Evolutionary conservation across 64 coral and sea anemone species (phyloP).

Genomic region (Hydrozoanthus tunicans): DNA sequence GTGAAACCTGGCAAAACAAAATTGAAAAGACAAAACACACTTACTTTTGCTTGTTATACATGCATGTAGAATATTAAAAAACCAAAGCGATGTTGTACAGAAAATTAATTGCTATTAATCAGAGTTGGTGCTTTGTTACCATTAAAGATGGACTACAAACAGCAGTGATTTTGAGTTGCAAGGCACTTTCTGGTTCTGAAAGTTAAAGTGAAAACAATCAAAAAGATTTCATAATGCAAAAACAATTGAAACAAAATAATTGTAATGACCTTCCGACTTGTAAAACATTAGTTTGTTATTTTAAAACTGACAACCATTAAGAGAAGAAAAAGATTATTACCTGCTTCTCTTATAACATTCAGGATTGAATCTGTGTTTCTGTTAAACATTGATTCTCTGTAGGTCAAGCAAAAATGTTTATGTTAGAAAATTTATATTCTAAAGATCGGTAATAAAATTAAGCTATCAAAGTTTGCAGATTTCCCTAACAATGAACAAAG

Average conservation of each 20-base stretch:
- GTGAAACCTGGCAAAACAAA: constrained; percentile 39
- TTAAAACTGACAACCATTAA: not conserved
- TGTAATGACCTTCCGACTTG: not conserved
- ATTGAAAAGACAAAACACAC: not conserved
- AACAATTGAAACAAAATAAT: not conserved
- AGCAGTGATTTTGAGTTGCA: constrained; percentile 82
- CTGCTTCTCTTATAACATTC: constrained; percentile 78
- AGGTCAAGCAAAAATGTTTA: not conserved
- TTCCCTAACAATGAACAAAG: too few species aligned
- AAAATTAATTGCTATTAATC: too few species aligned
- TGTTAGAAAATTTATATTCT: not conserved
- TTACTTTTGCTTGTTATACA: not conserved
- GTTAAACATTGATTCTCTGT: constrained; percentile 83
- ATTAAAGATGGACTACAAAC: constrained; percentile 83
- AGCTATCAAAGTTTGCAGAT: too few species aligned
- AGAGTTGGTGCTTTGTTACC: constrained; percentile 36
- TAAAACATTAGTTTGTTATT: too few species aligned
- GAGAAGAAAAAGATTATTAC: constrained; percentile 12
- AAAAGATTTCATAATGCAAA: constrained; percentile 1
- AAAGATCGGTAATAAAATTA: too few species aligned
- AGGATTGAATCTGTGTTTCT: constrained; percentile 74
- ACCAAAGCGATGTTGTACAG: too few species aligned
- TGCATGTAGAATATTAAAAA: too few species aligned
- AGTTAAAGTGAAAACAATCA: not conserved
- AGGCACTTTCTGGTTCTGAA: constrained; percentile 65